phyloP scores from a whole-genome alignment of 2,113 vertebrate genomes.

The Glaucomys volans region DNA sequence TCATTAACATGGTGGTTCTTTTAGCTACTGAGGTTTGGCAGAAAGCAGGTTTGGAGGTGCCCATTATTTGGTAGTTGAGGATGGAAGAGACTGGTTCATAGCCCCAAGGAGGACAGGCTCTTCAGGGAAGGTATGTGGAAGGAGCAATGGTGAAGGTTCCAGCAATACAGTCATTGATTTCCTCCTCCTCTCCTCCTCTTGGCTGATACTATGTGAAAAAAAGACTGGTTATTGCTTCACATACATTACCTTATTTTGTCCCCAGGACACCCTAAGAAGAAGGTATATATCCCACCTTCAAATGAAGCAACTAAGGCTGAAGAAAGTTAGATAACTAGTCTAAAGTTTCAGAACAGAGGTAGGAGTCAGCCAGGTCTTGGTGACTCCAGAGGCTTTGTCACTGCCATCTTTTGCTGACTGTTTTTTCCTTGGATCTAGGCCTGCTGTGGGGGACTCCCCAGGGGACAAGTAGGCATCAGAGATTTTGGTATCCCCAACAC shows the following conservation, averaged over 20 bases:
- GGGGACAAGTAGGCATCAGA: not conserved
- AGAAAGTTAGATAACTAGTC: not conserved
- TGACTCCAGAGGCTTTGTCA: conserved; percentile 2
- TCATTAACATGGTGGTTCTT: not conserved
- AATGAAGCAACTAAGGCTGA: conserved; percentile 1
- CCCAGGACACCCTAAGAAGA: not conserved
- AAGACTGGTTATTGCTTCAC: not conserved
- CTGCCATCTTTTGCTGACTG: not conserved
- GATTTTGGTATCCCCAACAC: not conserved
- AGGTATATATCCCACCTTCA: conserved; percentile 38
- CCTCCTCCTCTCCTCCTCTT: not conserved
- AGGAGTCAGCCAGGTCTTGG: not conserved
- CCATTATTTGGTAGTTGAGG: conserved; percentile 1
- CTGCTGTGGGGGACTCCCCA: not conserved
- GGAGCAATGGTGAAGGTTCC: not conserved
- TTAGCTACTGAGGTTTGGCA: not conserved
- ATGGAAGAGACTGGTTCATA: not conserved
- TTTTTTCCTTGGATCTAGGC: not conserved
- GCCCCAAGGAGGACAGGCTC: not conserved
- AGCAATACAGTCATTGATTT: not conserved
- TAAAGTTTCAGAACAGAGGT: conserved; percentile 18
- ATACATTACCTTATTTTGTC: conserved; percentile 43
- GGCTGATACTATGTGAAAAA: not conserved
- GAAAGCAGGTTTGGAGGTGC: not conserved
- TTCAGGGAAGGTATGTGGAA: not conserved